Base-by-base conservation (phyloP, 2,888 invertebrate genomes). In the Pherbina coryleti region DNA sequence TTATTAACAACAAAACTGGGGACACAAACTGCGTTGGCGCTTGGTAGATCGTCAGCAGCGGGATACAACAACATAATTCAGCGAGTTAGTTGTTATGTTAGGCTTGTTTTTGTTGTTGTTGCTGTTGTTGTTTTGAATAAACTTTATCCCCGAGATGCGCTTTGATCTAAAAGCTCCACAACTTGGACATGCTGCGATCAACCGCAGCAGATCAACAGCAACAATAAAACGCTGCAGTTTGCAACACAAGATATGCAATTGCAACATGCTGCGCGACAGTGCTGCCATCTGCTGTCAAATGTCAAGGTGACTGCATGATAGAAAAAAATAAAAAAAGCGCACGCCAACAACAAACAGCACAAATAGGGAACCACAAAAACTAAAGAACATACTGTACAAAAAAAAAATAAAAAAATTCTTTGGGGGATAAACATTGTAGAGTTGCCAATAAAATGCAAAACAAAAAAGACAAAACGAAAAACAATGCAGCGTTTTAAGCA, bases 261-360 rank as follows among this genome's bases (percentile, higher is more conserved):
- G 78, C 82, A 81, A 80, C 79, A 67, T 77, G 76, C 79, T 70
- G 78, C 75, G 64, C 76, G 79, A 71, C 77, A 76, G 67, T 73
- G 76, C 79, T 76, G 81, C 76, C 80, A 81, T 67, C 77, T 79
- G 75, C 75, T 78, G 77, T 72, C 79, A 79, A 80, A 77, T 77
- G 79, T 79, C 79, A 79, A 79, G 79, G 79, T 79, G 75, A 79
- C 71, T 71, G 73, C 60, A 62, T 57, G 62, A 55, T n/a, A 71
- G 31, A 28, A 19, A 19, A 17, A 22, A 44, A 28, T 19, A 66
- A 8, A 55, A 64, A 55, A 64, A 53, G 3, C 17, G 31, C 11
- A 51, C 44, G 44, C 19, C 2, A 17, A 74, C 19, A 66, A 31
- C 19, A 19, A 70, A 49, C 75, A 78, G 62, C 69, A 80, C 77